Evolutionary conservation across 2,888 invertebrate species (phyloP).

Genomic region (Sarcophaga variegata): DNA sequence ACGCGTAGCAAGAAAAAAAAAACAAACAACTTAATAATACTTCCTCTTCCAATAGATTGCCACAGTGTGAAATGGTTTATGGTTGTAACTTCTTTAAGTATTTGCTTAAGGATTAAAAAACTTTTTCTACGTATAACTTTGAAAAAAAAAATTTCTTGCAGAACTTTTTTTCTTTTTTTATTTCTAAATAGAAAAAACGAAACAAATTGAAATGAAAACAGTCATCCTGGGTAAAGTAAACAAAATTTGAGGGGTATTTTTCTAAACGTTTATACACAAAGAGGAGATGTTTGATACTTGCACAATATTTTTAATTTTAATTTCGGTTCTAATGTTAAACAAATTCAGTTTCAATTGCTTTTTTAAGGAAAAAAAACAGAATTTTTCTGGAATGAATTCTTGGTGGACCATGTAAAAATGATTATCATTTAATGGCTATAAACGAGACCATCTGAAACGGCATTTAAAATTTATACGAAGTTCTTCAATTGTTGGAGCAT

Average conservation of each 20-base stretch:
- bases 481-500: not conserved
- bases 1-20: too few relatives aligned
- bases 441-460: not conserved
- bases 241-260: too few relatives aligned
- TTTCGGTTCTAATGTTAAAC: too few relatives aligned
- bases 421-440: constrained; percentile 4
- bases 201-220: not conserved
- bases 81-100: constrained; percentile 9
- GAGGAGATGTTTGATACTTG: too few relatives aligned
- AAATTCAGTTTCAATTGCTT: too few relatives aligned
- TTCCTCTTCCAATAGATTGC: constrained; percentile 5
- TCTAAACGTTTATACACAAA: too few relatives aligned
- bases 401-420: not conserved
- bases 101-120: constrained; percentile 69
- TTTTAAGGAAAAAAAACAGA: too few relatives aligned
- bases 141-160: constrained; percentile 40
- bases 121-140: constrained; percentile 72
- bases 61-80: not conserved
- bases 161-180: not conserved
- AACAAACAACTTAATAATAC: too few relatives aligned
- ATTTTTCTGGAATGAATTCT: constrained; percentile 9
- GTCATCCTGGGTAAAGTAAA: too few relatives aligned
- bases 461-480: constrained; percentile 21
- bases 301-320: too few relatives aligned
- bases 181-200: not conserved